Evolutionary conservation across 2,888 invertebrate species (phyloP), one percentile per base, ranked within the genome.

Genomic region (Idaea biselata): DNA sequence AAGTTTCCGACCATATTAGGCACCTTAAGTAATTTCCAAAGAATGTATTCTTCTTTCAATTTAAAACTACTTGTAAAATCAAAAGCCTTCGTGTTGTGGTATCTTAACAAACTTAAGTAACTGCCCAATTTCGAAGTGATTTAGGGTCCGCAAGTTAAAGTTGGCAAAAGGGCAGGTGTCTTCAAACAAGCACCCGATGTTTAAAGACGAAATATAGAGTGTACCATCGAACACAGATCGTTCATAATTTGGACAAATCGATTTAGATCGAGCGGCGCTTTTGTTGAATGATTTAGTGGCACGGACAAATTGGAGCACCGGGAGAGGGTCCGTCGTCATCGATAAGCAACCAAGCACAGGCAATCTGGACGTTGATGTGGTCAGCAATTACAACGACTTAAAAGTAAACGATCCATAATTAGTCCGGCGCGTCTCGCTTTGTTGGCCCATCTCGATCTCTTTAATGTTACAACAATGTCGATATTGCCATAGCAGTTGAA

Each of bases 191-290:
- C 76, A 79, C 82, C 80, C 77, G 84, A 85, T 86, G 82, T 87
- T 86, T 83, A 86, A 83, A 86, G 79, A 84, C 80, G 76, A 74
- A 75, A 73, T 18, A 56, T 18, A 67, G 64, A 65, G 64, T 63
- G 60, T 61, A 65, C 61, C 64, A 71, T 70, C 68, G 68, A 68
- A 74, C 73, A 72, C 72, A 74, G 73, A 75, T 72, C 76, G 74
- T 73, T 83, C 79, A 83, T 91, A 90, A 91, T 91, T 91, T 87
- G 86, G 81, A 89, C 88, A 89, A 87, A 90, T 90, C 91, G 91
- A 88, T 91, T 91, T 87, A 88, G 89, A 90, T 83, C 88, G 82
- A 65, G 87, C 88, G 91, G 91, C 81, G 80, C 89, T 85, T 91
- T 91, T 90, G 87, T 84, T 73, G 77, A 83, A 86, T 91, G 90